phyloP scores from a whole-genome alignment of 92 coral and sea anemone species.

The Hydrozoanthus gracilis region DNA sequence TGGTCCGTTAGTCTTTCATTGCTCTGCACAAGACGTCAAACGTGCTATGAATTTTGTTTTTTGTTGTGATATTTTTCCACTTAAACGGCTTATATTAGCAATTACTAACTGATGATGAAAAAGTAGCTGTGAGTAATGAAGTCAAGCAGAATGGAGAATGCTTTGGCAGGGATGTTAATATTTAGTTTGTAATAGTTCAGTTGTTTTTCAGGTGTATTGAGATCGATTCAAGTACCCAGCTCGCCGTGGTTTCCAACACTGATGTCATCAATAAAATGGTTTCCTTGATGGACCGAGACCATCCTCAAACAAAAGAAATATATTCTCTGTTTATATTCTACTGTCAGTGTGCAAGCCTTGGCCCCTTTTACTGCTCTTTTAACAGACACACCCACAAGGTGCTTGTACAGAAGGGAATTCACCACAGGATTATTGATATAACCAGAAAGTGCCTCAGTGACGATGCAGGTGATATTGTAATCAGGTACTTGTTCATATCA shows the following conservation, averaged over 20 bases:
- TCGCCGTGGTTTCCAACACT: slow-evolving; percentile 56
- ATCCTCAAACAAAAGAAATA: slow-evolving; percentile 33
- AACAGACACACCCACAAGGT: slow-evolving; percentile 37
- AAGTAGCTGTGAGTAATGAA: too few relatives aligned
- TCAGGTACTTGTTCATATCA: slow-evolving; percentile 45
- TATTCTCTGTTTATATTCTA: slow-evolving; percentile 59
- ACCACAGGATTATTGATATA: slow-evolving; percentile 57
- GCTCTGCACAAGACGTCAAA: too few relatives aligned
- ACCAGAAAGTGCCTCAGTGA: slow-evolving; percentile 56
- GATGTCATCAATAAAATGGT: slow-evolving; percentile 60
- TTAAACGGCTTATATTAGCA: too few relatives aligned
- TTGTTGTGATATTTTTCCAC: too few relatives aligned
- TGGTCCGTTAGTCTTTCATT: too few relatives aligned
- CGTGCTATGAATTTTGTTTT: too few relatives aligned
- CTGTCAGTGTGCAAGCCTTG: slow-evolving; percentile 69
- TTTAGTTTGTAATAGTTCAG: too few relatives aligned
- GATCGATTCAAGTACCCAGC: slow-evolving; percentile 49
- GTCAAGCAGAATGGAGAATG: too few relatives aligned
- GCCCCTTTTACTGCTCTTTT: slow-evolving; percentile 55
- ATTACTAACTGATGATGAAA: too few relatives aligned
- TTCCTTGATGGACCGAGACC: slow-evolving; percentile 60
- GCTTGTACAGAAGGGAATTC: slow-evolving; percentile 54
- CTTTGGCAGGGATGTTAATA: too few relatives aligned
- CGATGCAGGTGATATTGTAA: slow-evolving; percentile 50
- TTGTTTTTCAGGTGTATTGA: slow-evolving; percentile 58